A percentile compares a stretch with the other conserved stretches of the same genome.
phyloP scores from a whole-genome alignment of 2,888 invertebrate species.

The Orgyia antiqua region DNA sequence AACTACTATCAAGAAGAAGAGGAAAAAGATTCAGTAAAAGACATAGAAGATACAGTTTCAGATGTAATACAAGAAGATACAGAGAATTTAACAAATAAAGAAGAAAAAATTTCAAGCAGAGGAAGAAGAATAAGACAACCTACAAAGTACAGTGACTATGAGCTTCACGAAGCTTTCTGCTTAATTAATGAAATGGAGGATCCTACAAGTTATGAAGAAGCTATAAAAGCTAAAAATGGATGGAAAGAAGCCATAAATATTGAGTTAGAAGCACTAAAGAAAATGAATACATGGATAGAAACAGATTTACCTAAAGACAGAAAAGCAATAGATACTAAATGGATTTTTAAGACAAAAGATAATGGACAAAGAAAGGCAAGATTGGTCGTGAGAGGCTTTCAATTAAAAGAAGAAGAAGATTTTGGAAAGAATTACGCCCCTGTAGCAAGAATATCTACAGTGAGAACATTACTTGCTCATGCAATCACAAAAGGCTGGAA shows the following conservation, averaged over 20 bases:
- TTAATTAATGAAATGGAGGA: too few species aligned
- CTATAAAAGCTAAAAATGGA: too few species aligned
- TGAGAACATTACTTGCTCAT: conserved; percentile 3
- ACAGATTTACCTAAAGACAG: neutral
- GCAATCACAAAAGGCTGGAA: conserved; percentile 2
- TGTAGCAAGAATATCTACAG: conserved; percentile 7
- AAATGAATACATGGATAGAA: conserved; percentile 1
- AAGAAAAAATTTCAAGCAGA: too few species aligned
- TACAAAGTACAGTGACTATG: too few species aligned
- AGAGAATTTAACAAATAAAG: too few species aligned
- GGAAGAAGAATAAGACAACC: too few species aligned
- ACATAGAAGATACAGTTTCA: too few species aligned
- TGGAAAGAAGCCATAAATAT: conserved; percentile 1
- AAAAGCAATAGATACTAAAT: conserved; percentile 2
- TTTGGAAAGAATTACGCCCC: conserved; percentile 2
- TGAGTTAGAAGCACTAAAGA: neutral
- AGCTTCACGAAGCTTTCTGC: too few species aligned
- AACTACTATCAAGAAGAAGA: too few species aligned
- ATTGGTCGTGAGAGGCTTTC: conserved; percentile 8
- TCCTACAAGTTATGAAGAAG: too few species aligned
- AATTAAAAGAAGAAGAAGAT: conserved; percentile 3
- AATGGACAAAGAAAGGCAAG: conserved; percentile 1
- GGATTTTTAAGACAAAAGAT: conserved; percentile 2
- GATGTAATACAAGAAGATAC: too few species aligned
- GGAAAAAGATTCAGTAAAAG: too few species aligned